Percentiles rank a stretch among this genome's conserved stretches.
Evolutionary conservation across 2,113 vertebrate genomes (phyloP).

Genomic region (Dromas ardeola): DNA sequence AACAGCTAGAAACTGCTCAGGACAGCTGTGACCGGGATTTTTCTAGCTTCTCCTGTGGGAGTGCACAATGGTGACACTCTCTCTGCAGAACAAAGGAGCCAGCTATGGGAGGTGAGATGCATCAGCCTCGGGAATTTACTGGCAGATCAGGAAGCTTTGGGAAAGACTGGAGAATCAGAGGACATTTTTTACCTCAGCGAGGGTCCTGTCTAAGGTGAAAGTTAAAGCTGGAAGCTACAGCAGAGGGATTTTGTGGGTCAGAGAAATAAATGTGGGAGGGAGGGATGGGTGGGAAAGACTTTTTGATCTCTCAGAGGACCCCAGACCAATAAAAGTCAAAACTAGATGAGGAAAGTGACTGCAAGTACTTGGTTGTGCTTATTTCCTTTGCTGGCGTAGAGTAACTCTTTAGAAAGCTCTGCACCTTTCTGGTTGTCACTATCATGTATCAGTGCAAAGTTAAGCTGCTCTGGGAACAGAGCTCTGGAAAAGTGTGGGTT

Average conservation of each 20-base stretch:
- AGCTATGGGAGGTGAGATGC: constrained; percentile 6
- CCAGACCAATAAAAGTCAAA: neutral
- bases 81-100: constrained; percentile 41
- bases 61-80: neutral
- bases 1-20: neutral
- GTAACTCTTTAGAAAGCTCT: neutral
- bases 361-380: neutral
- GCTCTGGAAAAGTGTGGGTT: neutral
- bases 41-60: neutral
- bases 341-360: neutral
- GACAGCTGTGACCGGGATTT: neutral
- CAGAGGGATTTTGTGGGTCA: neutral
- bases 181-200: neutral
- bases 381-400: neutral
- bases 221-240: neutral
- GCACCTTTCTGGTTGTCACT: neutral
- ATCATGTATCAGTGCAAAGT: neutral
- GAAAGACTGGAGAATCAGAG: neutral
- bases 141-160: neutral
- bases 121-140: neutral
- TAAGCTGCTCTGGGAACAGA: neutral
- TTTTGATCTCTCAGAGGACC: neutral
- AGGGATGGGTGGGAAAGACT: neutral
- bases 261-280: neutral
- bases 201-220: neutral